These are phyloP conservation scores for Asbolus verrucosus DNA, from an alignment of 1,140 invertebrate genomes.

Conservation along the genomic window DNA sequence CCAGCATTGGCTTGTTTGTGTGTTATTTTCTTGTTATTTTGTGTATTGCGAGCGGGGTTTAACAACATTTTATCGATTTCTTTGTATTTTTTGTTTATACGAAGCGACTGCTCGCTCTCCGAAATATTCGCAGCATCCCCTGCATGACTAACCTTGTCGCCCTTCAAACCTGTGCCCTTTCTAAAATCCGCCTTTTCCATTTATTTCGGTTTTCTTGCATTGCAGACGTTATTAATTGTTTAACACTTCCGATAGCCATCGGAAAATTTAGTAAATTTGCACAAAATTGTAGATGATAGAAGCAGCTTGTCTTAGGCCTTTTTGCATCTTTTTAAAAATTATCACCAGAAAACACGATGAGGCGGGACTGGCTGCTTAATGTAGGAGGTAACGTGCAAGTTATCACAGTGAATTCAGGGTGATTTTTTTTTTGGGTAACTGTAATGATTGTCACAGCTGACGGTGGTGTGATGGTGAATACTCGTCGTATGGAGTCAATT, in stretches of 20 bases:
- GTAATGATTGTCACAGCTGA: conserved; percentile 31
- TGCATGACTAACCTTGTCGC: conserved; percentile 20
- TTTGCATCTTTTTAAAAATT: too few relatives aligned
- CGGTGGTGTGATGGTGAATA: conserved; percentile 61
- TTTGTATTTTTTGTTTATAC: neutral
- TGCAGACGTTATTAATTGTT: conserved; percentile 1
- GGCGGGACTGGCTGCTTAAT: neutral
- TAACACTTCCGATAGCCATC: neutral
- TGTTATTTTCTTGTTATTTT: conserved; percentile 8
- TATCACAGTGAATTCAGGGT: neutral
- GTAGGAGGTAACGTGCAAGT: neutral
- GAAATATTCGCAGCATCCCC: neutral
- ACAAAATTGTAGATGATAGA: neutral
- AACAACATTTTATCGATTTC: conserved; percentile 20
- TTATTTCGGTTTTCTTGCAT: neutral
- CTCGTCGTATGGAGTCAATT: conserved; percentile 61
- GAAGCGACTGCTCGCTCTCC: too few relatives aligned
- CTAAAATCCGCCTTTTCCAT: neutral
- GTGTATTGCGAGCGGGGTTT: neutral
- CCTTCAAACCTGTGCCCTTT: conserved; percentile 18
- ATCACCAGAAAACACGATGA: too few relatives aligned
- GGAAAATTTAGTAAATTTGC: neutral
- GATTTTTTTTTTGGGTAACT: conserved; percentile 28
- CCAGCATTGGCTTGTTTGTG: neutral
- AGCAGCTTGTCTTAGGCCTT: too few relatives aligned